These are phyloP conservation scores for Neria commutata DNA, from an alignment of 2,888 invertebrate genomes.

Conservation along the genomic window DNA sequence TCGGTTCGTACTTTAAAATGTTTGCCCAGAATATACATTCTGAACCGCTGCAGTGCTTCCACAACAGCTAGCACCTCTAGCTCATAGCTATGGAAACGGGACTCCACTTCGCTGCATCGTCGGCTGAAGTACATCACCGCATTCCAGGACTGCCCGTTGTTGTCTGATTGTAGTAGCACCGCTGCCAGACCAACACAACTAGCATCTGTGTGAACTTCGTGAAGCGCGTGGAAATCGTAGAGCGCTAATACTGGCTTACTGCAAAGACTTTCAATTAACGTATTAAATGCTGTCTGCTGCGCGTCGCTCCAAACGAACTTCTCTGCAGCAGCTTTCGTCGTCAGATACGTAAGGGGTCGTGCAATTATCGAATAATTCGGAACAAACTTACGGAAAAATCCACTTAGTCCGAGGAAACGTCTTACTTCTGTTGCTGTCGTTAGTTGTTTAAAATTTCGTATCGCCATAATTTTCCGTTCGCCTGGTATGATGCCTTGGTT, in stretches of 20 bases:
- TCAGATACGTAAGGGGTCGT: constrained; percentile 3
- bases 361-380: constrained; percentile 12
- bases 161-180: constrained; percentile 11
- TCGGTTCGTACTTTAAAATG: constrained; percentile 28
- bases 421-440: constrained; percentile 7
- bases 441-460: constrained; percentile 9
- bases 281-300: constrained; percentile 13
- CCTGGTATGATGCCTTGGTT: constrained; percentile 22
- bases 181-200: constrained; percentile 13
- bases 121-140: constrained; percentile 25
- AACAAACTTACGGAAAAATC: constrained; percentile 18
- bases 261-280: constrained; percentile 6
- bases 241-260: constrained; percentile 1
- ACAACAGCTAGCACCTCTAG: constrained; percentile 51
- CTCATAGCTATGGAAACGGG: constrained; percentile 44
- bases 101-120: constrained; percentile 23
- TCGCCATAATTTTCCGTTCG: constrained; percentile 11
- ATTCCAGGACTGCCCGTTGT: constrained; percentile 14
- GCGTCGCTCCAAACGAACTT: constrained; percentile 3
- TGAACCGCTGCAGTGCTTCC: constrained; percentile 46
- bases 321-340: background rate
- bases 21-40: constrained; percentile 46
- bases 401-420: constrained; percentile 10
- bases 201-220: constrained; percentile 17
- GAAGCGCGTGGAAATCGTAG: background rate